Evolutionary conservation across 2,888 invertebrate species (phyloP), one percentile per base, ranked within the genome.

Genomic region (Epinotia brunnichana): DNA sequence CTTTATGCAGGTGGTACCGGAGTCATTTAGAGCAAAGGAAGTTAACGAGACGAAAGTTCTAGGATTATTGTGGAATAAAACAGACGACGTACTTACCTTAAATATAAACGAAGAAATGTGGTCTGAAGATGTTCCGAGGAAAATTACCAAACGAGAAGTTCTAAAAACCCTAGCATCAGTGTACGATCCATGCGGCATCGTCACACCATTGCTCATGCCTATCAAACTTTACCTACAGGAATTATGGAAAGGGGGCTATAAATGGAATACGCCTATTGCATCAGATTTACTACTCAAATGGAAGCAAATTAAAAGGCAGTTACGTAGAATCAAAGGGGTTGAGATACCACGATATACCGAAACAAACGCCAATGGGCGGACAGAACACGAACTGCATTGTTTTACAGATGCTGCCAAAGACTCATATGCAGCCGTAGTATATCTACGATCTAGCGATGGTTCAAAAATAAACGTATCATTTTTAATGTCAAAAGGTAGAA

Each of bases 141-240:
- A 39, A 35, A n/a, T 62, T 4, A 60, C 24, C 19, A 69, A 74
- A 56, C 66, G 60, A 48, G 60, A 61, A 17, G 35, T 74, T 15
- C 59, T 75, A 21, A 73, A 60, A 41, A 54, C 11, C 5, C 21
- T 74, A 10, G 64, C 69, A 9, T 53, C 48, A 2, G 13, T 74
- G 13, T 76, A 70, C 54, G 76, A 76, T 41, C 73, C 75, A 7
- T 71, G 73, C 53, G 73, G 73, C 17, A 17, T 39, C 0, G 74
- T 57, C 0, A 29, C 54, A 1, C 73, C 74, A 3, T 1, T 68
- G 1, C 15, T 73, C 3, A 19, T 76, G 29, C 48, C 74, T 11
- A 54, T 67, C 15, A 74, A 76, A 51, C 11, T 71, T 19, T 60
- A 69, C 48, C 21, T 74, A 10, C 76, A 76, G 60, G 63, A 69